A percentile compares a stretch with the other conserved stretches of the same genome.
Evolutionary conservation across 2,888 invertebrate genomes (phyloP).

Genomic region (Operophtera brumata): DNA sequence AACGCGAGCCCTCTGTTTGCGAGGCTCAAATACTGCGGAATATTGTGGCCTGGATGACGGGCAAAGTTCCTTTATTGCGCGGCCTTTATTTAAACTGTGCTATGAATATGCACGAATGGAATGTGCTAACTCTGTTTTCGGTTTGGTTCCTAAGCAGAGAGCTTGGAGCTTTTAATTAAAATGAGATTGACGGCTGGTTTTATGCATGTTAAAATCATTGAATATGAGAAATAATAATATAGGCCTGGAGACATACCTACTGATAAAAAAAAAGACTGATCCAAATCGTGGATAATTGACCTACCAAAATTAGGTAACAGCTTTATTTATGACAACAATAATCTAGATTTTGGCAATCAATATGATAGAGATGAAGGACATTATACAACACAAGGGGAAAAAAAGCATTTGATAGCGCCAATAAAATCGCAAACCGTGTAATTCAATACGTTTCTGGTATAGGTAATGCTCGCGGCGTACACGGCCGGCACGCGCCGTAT

Average conservation of each 20-base stretch:
- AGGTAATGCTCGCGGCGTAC: slow-evolving; percentile 34
- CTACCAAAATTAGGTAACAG: too few species aligned
- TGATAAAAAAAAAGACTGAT: too few species aligned
- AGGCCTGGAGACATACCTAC: too few species aligned
- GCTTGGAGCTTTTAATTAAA: slow-evolving; percentile 25
- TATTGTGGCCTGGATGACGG: slow-evolving; percentile 47
- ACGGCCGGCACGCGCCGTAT: slow-evolving; percentile 37
- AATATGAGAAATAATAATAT: too few species aligned
- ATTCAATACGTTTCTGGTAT: slow-evolving; percentile 37
- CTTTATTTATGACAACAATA: too few species aligned
- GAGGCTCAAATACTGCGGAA: slow-evolving; percentile 65
- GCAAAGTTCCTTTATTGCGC: slow-evolving; percentile 55
- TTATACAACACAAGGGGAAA: neutral
- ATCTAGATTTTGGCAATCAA: too few species aligned
- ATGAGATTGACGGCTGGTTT: slow-evolving; percentile 20
- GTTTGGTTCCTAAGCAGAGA: slow-evolving; percentile 45
- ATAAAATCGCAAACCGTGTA: slow-evolving; percentile 32
- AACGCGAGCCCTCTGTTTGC: slow-evolving; percentile 78
- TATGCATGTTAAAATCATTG: neutral
- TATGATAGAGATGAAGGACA: too few species aligned
- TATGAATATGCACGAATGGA: slow-evolving; percentile 67
- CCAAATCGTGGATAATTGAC: too few species aligned
- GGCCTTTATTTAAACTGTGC: slow-evolving; percentile 50
- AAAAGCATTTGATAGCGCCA: slow-evolving; percentile 6
- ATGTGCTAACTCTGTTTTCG: slow-evolving; percentile 37